Conservation (phyloP, 2,888 invertebrate species). For the Rhodophaea formosa region DNA sequence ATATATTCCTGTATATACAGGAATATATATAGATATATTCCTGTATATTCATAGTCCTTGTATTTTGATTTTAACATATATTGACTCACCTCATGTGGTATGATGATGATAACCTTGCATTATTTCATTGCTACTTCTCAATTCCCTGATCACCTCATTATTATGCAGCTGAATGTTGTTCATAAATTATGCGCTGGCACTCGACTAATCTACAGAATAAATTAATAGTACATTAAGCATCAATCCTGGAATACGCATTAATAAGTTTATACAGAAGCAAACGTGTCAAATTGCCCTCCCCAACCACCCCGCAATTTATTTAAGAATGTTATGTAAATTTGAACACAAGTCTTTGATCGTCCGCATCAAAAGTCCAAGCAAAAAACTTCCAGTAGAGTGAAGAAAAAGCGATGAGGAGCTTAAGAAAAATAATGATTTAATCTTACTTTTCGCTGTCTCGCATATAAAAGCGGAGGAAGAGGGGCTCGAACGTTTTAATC, state of each 20-base stretch:
- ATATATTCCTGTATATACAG: too few species aligned
- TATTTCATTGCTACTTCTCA: background rate
- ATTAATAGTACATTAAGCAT: conserved; percentile 72
- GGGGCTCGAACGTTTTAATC: conserved; percentile 78
- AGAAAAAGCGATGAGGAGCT: conserved; percentile 76
- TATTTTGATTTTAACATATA: too few species aligned
- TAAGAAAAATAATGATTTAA: conserved; percentile 83
- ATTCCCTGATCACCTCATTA: conserved; percentile 11
- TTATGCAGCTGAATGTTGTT: conserved; percentile 21
- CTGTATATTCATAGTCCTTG: too few species aligned
- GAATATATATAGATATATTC: too few species aligned
- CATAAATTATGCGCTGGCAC: conserved; percentile 55
- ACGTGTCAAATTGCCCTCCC: conserved; percentile 55
- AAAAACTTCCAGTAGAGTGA: conserved; percentile 71
- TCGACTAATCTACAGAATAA: conserved; percentile 66
- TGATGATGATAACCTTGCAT: background rate
- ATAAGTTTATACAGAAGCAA: conserved; percentile 65
- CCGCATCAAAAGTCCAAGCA: conserved; percentile 79
- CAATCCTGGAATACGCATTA: conserved; percentile 65
- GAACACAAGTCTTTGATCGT: conserved; percentile 81
- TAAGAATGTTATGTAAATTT: conserved; percentile 82
- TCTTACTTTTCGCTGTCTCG: conserved; percentile 79
- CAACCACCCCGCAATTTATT: conserved; percentile 73
- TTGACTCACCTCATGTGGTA: too few species aligned
- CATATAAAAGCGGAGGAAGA: conserved; percentile 74